Evolutionary conservation across 1,140 invertebrate genomes (phyloP), one percentile per base, ranked within the genome.

Genomic region (Hestina assimilis): DNA sequence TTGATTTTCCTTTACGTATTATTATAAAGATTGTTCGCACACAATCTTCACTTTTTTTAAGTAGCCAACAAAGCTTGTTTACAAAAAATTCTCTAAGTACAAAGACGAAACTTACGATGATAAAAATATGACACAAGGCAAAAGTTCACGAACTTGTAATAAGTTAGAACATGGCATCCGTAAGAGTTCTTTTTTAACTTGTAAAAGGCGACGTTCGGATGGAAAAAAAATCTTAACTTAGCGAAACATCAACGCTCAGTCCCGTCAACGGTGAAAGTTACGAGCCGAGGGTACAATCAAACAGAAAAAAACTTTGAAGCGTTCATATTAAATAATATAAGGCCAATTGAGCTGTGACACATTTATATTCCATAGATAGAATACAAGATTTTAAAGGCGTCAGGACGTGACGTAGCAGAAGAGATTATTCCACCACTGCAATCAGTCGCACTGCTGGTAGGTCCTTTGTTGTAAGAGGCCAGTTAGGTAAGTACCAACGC

Each of bases 171-270:
- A 54, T 43, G 45, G 59, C 38, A 28, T 31, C 28, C 52, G 46
- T 42, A 38, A 60, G 45, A 42, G 47, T 47, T 55, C 45, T 60
- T 60, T 54, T 47, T 61, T 61, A 56, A 59, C 41, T 59, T 59
- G 29, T 52, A 45, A 59, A 57, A 51, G 46, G 35, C 45, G 35
- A 24, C 23, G 57, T 17, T 50, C 14, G n/a, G 24, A 28, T 26
- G 19, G 45, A 31, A 56, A 56, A 54, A 50, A 52, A 62, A 56
- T 46, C 31, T 51, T 31, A 50, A 50, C 41, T 41, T 29, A 28
- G 47, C 38, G 52, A 54, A 60, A 48, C 53, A 56, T 47, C 53
- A 47, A 33, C 55, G 31, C 24, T 33, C 54, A 17, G 3, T 24
- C 33, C 26, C 17, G 26, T 31, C 50, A 29, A 24, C 47, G 45